Evolutionary conservation across 2,113 vertebrate species (phyloP), one percentile per base, ranked within the genome.

Genomic region (Rhineura floridana): DNA sequence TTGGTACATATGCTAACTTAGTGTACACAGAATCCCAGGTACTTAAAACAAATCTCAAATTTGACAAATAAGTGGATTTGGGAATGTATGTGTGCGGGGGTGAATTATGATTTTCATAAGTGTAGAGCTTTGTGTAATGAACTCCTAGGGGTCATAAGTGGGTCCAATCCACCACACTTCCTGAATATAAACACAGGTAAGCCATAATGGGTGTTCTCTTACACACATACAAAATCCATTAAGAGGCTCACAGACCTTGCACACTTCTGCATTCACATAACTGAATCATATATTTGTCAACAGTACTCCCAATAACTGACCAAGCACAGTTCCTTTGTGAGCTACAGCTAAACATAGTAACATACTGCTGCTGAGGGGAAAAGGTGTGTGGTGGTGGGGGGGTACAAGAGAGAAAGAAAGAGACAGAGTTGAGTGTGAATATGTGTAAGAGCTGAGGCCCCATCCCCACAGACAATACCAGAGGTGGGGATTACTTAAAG

Each of bases 211-310:
- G n/a, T 36, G 65, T 44, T 36, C 21, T 59, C 21, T 59, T 13
- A 59, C 55, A 59, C 17, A 59, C 55, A 59, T 19, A 59, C 55
- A 59, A 59, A n/a, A 59, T 48, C 11, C 65, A 70, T 52, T 44
- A 83, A 83, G 46, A 69, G 46, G 62, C 15, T 79, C 36, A 55
- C 63, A 79, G 77, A 17, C 23, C n/a, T 50, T 52, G 63, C 76
- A 79, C 3, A 55, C 44, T 70, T 79, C 65, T 87, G 48, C 25
- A 67, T 25, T 59, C 15, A 30, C 8, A 55, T 59, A 11, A 33
- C 12, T 15, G 46, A 62, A 2, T 59, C 0, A 0, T 2, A 0
- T 0, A 0, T 0, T 6, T 25, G 59, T 5, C 11, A 85, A 17
- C 3, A 6, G 3, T 9, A n/a, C 6, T 80, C 42, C 88, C 42